These are phyloP conservation scores for Pterostichus madidus DNA, from an alignment of 2,888 invertebrate species.

Conservation along the genomic window DNA sequence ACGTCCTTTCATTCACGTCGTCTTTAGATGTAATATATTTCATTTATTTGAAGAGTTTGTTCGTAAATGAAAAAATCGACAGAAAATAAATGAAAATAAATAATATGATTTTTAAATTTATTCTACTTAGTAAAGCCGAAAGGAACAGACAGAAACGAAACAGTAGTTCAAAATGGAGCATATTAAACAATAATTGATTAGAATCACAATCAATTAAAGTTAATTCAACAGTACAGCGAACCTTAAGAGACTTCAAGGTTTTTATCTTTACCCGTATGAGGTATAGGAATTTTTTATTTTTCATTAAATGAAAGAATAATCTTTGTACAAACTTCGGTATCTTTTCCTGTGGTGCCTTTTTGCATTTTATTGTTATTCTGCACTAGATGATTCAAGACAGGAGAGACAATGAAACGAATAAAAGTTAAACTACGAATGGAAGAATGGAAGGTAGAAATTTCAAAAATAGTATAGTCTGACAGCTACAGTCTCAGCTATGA, in stretches of 20 bases:
- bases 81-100: no score
- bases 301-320: not conserved
- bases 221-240: slow-evolving; percentile 24
- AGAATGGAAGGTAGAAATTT: not conserved
- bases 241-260: slow-evolving; percentile 30
- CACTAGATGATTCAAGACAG: not conserved
- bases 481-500: not conserved
- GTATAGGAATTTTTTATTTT: not conserved
- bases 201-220: slow-evolving; percentile 26
- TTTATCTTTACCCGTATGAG: not conserved
- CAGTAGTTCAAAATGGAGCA: slow-evolving; percentile 16
- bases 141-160: slow-evolving; percentile 8
- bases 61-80: no score
- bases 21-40: no score
- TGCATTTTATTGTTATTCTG: not conserved
- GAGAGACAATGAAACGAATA: not conserved
- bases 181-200: slow-evolving; percentile 42
- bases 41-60: no score
- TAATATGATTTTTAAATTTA: no score
- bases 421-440: not conserved
- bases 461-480: not conserved
- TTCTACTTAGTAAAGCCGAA: not conserved
- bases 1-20: no score
- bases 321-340: not conserved
- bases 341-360: no score